phyloP scores from a whole-genome alignment of 2,888 invertebrate genomes.

The Rhyacophila evoluta region DNA sequence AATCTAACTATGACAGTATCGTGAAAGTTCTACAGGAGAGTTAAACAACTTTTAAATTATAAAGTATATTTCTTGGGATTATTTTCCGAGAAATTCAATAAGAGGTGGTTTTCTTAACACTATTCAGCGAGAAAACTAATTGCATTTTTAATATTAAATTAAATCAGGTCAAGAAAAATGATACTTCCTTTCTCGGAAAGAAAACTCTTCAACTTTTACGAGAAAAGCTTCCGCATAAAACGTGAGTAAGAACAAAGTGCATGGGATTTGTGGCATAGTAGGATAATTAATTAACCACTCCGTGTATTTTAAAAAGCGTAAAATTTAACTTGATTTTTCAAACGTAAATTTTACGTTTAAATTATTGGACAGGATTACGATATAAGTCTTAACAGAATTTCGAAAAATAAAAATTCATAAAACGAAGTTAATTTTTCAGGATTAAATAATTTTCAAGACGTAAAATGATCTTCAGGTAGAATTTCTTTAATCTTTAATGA shows the following conservation, averaged over 20 bases:
- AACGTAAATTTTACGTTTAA: neutral
- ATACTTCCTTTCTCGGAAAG: neutral
- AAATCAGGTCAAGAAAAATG: slow-evolving; percentile 7
- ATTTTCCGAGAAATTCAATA: too few species aligned
- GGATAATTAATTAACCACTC: slow-evolving; percentile 9
- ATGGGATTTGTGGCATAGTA: neutral
- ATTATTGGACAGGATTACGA: neutral
- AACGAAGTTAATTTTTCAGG: too few species aligned
- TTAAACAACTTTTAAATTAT: too few species aligned
- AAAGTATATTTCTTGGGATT: too few species aligned
- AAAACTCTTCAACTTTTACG: neutral
- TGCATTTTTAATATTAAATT: neutral
- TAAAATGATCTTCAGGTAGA: too few species aligned
- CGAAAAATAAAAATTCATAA: neutral
- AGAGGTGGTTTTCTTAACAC: too few species aligned
- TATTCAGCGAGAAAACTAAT: neutral
- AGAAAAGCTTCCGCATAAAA: neutral
- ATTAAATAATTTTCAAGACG: too few species aligned
- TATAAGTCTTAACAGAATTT: neutral
- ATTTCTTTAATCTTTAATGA: too few species aligned
- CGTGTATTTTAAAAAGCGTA: neutral
- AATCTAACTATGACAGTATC: too few species aligned
- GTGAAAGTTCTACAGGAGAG: too few species aligned
- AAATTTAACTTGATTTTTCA: neutral
- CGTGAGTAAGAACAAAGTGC: neutral